These are phyloP conservation scores for Mirounga angustirostris DNA, from an alignment of 2,113 vertebrate genomes.

Conservation along the genomic window DNA sequence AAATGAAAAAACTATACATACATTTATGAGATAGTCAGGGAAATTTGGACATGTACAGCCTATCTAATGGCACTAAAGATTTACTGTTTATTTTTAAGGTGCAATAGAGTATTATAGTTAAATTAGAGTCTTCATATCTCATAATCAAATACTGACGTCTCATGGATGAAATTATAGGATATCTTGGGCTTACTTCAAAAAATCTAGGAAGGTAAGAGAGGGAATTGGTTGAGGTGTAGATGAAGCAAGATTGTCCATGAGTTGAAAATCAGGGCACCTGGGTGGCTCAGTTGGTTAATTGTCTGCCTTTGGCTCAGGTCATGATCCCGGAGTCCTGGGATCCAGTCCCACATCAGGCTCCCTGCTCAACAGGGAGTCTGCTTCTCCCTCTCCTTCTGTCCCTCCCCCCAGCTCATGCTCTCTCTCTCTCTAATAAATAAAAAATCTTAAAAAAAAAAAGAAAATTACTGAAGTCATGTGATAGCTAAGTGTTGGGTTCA, in stretches of 20 bases:
- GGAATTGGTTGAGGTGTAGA: not conserved
- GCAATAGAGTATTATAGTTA: not conserved
- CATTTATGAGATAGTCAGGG: not conserved
- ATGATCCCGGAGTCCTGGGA: no score
- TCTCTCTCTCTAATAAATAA: not conserved
- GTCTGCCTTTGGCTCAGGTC: not conserved
- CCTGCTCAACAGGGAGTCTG: not conserved
- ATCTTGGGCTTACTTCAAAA: slow-evolving; percentile 24
- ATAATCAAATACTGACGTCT: not conserved
- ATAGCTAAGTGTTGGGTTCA: not conserved
- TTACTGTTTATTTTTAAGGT: not conserved
- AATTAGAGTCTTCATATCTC: not conserved
- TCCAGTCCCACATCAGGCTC: no score
- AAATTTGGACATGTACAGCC: not conserved
- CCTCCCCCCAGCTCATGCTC: not conserved
- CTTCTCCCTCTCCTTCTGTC: not conserved
- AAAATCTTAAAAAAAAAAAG: not conserved
- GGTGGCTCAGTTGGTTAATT: not conserved
- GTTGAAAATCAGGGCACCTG: not conserved
- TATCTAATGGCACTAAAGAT: slow-evolving; percentile 25
- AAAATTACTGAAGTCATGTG: not conserved
- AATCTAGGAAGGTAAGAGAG: not conserved
- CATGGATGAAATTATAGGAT: not conserved
- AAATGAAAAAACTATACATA: not conserved
- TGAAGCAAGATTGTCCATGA: not conserved